Base-by-base conservation (phyloP, 2,888 invertebrate genomes). In the Drosophila fulvimacula region DNA sequence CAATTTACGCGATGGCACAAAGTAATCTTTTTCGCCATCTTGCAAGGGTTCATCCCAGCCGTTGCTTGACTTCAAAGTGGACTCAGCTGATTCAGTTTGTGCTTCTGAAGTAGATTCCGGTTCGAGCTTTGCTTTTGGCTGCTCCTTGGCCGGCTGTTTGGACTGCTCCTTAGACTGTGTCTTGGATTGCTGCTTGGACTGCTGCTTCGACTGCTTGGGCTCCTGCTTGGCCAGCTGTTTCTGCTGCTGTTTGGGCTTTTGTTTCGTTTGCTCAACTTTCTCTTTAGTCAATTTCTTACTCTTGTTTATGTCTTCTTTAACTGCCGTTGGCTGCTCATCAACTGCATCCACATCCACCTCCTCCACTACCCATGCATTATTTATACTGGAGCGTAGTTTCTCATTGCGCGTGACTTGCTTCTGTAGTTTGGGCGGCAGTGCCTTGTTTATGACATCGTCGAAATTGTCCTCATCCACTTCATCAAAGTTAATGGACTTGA, bases 11-110 rank as follows among this genome's bases (percentile, higher is more conserved):
- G 92, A 90, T 44, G 92, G 89, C 24, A 91, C 60, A 68, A 91
- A 92, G 70, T 87, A 90, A 64, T 93, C 93, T 38, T 86, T 58
- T 86, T 93, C 93, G 17, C 93, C 93, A n/a, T 92, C 88, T 69
- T 91, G 69, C 11, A 93, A 70, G 0, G 93, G 92, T 27, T 91
- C 85, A 19, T 92, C 91, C 93, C 93, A 93, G 52, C 92, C 93
- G 30, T 84, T 73, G 51, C 61, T 67, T 15, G 61, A 7, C 17
- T 56, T 65, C 3, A 36, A 7, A 19, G 41, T 34, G 11, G 27
- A 38, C 9, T 53, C 49, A 11, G n/a, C 27, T 15, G 36, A 9
- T 15, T 24, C 36, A 13, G 39, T 24, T 56, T 51, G 44, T 17
- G 17, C 13, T 17, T 38, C 53, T 55, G 24, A n/a, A 17, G 46